Percentiles rank a stretch among this genome's conserved stretches.
Conservation (phyloP, 2,113 vertebrate species). For the Ceratotherium simum region DNA sequence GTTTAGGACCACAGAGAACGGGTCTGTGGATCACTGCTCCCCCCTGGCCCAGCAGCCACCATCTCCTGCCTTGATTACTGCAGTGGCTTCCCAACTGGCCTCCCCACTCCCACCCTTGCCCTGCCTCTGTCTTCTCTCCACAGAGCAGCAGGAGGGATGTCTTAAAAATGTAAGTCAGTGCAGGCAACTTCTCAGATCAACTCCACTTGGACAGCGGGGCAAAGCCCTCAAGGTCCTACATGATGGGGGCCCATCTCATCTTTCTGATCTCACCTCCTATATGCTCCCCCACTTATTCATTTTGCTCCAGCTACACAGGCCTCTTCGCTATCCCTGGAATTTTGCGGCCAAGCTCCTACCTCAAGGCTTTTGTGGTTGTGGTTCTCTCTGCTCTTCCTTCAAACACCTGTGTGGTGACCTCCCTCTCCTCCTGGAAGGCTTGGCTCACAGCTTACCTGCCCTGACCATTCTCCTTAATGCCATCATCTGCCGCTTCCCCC, state of each 20-base stretch:
- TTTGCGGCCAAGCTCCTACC: background rate
- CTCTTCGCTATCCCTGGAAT: background rate
- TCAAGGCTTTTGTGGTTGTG: background rate
- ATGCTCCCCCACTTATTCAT: background rate
- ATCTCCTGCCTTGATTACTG: background rate
- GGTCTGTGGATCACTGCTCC: background rate
- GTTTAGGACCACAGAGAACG: background rate
- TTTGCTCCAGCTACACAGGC: background rate
- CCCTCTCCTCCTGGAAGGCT: background rate
- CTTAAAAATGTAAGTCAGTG: background rate
- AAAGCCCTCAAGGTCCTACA: background rate
- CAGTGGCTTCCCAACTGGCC: background rate
- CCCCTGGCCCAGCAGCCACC: background rate
- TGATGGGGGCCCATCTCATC: background rate
- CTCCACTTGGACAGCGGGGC: background rate
- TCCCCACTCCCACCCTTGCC: background rate
- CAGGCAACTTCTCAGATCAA: background rate
- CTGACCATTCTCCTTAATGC: background rate
- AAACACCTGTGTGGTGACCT: accelerated
- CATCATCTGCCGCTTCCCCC: background rate
- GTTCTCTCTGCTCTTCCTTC: background rate
- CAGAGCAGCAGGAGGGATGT: background rate
- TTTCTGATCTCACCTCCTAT: background rate
- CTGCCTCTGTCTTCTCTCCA: background rate
- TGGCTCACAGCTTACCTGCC: background rate